These are phyloP conservation scores for Wiebesia pumilae DNA, from an alignment of 1,140 invertebrate species.

Conservation along the genomic window DNA sequence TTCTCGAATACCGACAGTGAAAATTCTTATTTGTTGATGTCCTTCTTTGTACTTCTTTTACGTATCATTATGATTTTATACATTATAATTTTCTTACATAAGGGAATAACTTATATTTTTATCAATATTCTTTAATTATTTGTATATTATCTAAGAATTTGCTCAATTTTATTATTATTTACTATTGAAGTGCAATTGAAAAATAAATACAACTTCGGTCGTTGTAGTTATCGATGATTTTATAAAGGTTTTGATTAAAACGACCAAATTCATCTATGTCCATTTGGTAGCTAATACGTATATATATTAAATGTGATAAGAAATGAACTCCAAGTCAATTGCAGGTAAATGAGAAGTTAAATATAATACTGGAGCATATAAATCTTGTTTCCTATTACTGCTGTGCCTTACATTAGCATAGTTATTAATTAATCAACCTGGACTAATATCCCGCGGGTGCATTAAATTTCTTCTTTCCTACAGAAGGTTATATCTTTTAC, in stretches of 20 bases:
- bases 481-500: neutral
- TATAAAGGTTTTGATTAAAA: neutral
- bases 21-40: conserved; percentile 18
- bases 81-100: conserved; percentile 20
- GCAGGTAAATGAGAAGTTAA: neutral
- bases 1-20: conserved; percentile 28
- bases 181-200: neutral
- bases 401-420: neutral
- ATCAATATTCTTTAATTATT: neutral
- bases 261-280: neutral
- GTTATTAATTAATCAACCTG: neutral
- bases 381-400: neutral
- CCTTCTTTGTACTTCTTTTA: conserved; percentile 23
- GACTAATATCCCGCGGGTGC: neutral
- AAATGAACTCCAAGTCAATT: neutral
- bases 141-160: neutral
- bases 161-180: neutral
- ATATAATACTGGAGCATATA: neutral
- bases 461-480: neutral
- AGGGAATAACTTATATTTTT: neutral
- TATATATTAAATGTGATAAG: neutral
- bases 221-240: neutral
- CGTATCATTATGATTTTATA: conserved; percentile 4
- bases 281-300: too few species aligned
- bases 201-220: neutral